phyloP scores from a whole-genome alignment of 2,797 vertebrate species.

The Enteromius viviparus region DNA sequence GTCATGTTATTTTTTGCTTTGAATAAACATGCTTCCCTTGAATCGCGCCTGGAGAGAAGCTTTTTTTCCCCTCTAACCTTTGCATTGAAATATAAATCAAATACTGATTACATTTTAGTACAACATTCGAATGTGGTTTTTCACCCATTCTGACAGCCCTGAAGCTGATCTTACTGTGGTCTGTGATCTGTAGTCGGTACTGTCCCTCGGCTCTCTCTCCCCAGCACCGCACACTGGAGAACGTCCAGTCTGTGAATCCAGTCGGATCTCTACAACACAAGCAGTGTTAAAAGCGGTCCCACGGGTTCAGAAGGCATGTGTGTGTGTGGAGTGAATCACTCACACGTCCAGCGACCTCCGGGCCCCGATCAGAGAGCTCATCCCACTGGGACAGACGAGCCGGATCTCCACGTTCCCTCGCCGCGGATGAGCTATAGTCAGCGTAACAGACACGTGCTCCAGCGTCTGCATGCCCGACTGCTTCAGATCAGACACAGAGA shows the following conservation, averaged over 20 bases:
- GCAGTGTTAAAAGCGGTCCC: not conserved
- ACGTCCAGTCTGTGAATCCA: slow-evolving; percentile 93
- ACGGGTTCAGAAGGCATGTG: not conserved
- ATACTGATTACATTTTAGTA: not conserved
- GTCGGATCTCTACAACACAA: slow-evolving; percentile 77
- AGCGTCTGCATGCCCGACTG: slow-evolving; percentile 89
- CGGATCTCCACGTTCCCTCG: slow-evolving; percentile 88
- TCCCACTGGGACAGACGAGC: slow-evolving; percentile 90
- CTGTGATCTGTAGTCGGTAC: slow-evolving; percentile 84
- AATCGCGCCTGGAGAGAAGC: no score
- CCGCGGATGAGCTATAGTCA: slow-evolving; percentile 86
- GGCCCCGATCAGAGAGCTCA: slow-evolving; percentile 88
- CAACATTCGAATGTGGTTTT: no score
- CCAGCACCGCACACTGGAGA: slow-evolving; percentile 97
- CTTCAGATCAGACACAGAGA: slow-evolving; percentile 79
- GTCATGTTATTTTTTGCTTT: no score
- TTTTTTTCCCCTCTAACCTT: no score
- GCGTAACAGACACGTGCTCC: slow-evolving; percentile 90
- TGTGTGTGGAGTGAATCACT: slow-evolving; percentile 36
- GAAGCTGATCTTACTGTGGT: slow-evolving; percentile 80
- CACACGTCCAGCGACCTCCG: slow-evolving; percentile 87
- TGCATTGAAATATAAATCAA: not conserved
- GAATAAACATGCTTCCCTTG: no score
- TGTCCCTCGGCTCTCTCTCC: slow-evolving; percentile 86
- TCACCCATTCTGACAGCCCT: not conserved